Conservation (phyloP, 2,888 invertebrate species). For the Eupithecia subumbrata region DNA sequence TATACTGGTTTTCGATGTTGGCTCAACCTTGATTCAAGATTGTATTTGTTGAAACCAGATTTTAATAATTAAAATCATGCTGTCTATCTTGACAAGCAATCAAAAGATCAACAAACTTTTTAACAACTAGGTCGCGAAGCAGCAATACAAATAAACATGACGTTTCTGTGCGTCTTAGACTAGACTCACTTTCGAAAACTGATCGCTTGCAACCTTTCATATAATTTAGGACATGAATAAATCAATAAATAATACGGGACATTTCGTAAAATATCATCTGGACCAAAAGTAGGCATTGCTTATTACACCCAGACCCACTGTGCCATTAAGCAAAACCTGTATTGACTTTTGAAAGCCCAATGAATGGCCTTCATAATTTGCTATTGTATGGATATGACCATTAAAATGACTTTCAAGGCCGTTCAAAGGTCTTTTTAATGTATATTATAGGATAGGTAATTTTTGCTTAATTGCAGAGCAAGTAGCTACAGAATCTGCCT, state of each 20-base stretch:
- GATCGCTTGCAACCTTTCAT: neutral
- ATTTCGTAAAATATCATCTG: neutral
- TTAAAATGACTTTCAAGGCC: no score
- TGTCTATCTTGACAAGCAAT: constrained; percentile 17
- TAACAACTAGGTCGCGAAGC: constrained; percentile 47
- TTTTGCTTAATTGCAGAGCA: no score
- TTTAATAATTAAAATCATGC: constrained; percentile 1
- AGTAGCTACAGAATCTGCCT: neutral
- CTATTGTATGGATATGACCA: no score
- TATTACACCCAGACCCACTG: neutral
- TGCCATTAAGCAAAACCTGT: no score
- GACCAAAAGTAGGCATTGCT: neutral
- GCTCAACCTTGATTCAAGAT: neutral
- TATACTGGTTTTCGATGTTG: constrained; percentile 6
- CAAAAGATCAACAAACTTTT: constrained; percentile 44
- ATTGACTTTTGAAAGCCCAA: no score
- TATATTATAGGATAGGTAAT: no score
- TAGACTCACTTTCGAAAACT: neutral
- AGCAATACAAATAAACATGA: constrained; percentile 46
- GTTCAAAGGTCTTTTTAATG: no score
- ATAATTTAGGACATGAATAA: neutral
- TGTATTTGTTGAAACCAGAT: constrained; percentile 11
- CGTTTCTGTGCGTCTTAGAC: constrained; percentile 44
- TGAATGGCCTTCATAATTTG: no score
- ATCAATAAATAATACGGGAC: neutral